Evolutionary conservation across 2,113 vertebrate species (phyloP).

Genomic region (Hassar affinis): DNA sequence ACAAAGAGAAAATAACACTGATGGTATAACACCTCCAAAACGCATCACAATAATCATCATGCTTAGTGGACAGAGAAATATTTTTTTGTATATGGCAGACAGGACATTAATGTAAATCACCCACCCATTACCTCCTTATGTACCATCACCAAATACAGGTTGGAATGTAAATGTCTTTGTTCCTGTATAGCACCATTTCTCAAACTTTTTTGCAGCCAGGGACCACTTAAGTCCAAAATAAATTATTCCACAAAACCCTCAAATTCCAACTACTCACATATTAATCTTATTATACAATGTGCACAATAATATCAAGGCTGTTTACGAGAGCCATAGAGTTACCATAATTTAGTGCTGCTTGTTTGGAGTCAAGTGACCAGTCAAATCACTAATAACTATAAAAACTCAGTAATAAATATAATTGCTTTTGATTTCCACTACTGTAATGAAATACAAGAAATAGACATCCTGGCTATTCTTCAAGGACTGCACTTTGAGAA

Average conservation of each 20-base stretch:
- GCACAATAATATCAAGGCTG: not conserved
- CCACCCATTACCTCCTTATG: not conserved
- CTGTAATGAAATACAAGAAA: not conserved
- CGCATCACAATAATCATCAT: too few species aligned
- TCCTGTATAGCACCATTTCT: not conserved
- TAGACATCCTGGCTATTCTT: not conserved
- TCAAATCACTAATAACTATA: not conserved
- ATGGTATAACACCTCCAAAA: too few species aligned
- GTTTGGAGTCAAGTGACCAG: not conserved
- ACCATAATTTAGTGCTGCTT: not conserved
- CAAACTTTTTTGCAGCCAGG: not conserved
- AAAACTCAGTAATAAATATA: not conserved
- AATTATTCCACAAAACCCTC: not conserved
- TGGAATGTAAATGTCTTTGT: not conserved
- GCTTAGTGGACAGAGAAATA: not conserved
- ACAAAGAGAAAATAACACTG: not conserved
- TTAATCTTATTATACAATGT: not conserved
- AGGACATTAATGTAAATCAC: not conserved
- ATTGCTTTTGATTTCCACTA: not conserved
- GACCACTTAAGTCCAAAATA: not conserved
- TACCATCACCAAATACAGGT: slow-evolving; percentile 28
- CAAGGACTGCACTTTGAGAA: not conserved
- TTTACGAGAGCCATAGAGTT: not conserved
- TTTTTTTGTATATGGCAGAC: not conserved
- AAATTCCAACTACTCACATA: not conserved